Evolutionary conservation across 2,888 invertebrate species (phyloP).

Genomic region (Eledone cirrhosa): DNA sequence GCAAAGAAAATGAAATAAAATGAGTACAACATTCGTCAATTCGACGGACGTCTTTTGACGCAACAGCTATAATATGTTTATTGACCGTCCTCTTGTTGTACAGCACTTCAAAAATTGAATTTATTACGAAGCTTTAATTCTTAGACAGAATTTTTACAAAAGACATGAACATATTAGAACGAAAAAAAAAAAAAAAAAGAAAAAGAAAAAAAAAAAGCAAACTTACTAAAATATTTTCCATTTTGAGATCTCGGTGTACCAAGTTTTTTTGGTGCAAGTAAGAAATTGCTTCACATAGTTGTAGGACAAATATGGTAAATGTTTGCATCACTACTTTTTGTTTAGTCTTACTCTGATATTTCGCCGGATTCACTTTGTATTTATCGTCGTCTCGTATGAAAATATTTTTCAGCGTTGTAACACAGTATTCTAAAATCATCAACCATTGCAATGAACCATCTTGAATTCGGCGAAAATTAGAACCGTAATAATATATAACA

Average conservation of each 20-base stretch:
- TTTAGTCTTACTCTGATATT: conserved; percentile 32
- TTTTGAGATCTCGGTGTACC: conserved; percentile 59
- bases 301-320: conserved; percentile 46
- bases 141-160: too few relatives aligned
- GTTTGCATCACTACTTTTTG: conserved; percentile 42
- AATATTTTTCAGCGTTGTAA: conserved; percentile 47
- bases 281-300: conserved; percentile 47
- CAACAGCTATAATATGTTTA: too few relatives aligned
- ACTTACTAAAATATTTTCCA: conserved; percentile 59
- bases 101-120: too few relatives aligned
- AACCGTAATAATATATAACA: conserved; percentile 55
- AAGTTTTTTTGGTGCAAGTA: conserved; percentile 55
- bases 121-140: too few relatives aligned
- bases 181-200: not conserved
- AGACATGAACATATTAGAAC: too few relatives aligned
- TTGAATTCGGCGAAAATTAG: conserved; percentile 40
- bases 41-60: too few relatives aligned
- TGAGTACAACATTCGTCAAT: not conserved
- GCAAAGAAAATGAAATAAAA: not conserved
- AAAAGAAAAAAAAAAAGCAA: not conserved
- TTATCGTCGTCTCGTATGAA: conserved; percentile 35
- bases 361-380: conserved; percentile 35
- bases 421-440: conserved; percentile 58
- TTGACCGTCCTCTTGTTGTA: too few relatives aligned
- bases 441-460: conserved; percentile 47